Percentiles rank a stretch among this genome's conserved stretches.
These are phyloP conservation scores for Ondatra zibethicus DNA, from an alignment of 2,113 vertebrate species.

Conservation along the genomic window DNA sequence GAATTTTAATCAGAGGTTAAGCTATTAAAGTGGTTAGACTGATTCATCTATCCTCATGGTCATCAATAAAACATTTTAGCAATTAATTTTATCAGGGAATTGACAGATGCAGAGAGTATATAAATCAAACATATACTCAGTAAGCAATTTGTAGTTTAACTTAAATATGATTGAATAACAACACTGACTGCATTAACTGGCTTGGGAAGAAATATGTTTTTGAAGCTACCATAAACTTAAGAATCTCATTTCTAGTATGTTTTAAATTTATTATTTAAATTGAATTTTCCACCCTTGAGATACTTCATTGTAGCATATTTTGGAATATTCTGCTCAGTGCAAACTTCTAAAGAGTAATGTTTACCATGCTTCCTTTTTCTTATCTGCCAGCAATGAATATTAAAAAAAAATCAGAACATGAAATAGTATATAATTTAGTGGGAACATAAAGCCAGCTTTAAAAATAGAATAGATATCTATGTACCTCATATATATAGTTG, in stretches of 20 bases:
- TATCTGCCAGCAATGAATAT: slow-evolving; percentile 70
- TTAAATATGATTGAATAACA: slow-evolving; percentile 70
- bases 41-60: slow-evolving; percentile 62
- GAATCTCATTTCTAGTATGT: slow-evolving; percentile 62
- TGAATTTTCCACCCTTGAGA: slow-evolving; percentile 68
- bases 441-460: slow-evolving; percentile 56
- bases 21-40: slow-evolving; percentile 59
- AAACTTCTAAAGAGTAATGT: slow-evolving; percentile 61
- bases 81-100: slow-evolving; percentile 76
- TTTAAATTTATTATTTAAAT: slow-evolving; percentile 79
- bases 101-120: slow-evolving; percentile 60
- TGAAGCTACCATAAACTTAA: slow-evolving; percentile 52
- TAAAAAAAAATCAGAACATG: slow-evolving; percentile 56
- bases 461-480: background rate
- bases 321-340: slow-evolving; percentile 50
- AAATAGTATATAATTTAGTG: slow-evolving; percentile 71
- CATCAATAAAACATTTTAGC: slow-evolving; percentile 76
- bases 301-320: slow-evolving; percentile 72
- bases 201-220: slow-evolving; percentile 57
- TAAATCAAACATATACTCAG: slow-evolving; percentile 63
- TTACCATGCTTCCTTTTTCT: slow-evolving; percentile 54
- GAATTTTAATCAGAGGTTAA: slow-evolving; percentile 72
- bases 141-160: slow-evolving; percentile 69
- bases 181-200: background rate
- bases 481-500: slow-evolving; percentile 11